These are phyloP conservation scores for Mustelus asterias DNA, from an alignment of 2,113 vertebrate species.

Conservation along the genomic window DNA sequence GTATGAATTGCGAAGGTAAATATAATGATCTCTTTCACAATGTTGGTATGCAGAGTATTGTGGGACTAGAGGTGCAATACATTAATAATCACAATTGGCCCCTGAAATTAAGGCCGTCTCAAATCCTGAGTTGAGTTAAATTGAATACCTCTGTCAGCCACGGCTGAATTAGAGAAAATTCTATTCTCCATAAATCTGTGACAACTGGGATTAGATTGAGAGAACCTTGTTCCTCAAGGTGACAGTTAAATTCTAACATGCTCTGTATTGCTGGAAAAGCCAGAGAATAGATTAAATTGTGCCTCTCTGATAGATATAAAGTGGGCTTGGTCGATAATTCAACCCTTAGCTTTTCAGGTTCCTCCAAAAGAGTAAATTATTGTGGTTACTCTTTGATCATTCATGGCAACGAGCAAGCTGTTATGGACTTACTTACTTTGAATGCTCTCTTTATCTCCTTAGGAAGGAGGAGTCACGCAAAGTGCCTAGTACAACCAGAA, in stretches of 20 bases:
- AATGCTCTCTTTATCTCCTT: conserved; percentile 6
- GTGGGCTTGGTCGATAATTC: not conserved
- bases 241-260: not conserved
- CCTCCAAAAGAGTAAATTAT: not conserved
- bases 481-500: conserved; percentile 4
- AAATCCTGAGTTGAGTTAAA: not conserved
- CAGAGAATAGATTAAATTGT: not conserved
- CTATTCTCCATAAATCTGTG: not conserved
- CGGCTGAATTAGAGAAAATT: not conserved
- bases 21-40: not conserved
- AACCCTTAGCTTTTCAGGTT: not conserved
- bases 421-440: not conserved
- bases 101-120: not conserved
- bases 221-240: not conserved
- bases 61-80: not conserved
- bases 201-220: not conserved
- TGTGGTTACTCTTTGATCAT: not conserved
- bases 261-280: not conserved
- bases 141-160: not conserved
- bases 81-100: not conserved
- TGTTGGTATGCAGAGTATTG: not conserved
- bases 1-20: not conserved
- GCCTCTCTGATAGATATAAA: not conserved
- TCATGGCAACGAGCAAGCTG: not conserved
- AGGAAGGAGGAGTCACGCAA: not conserved